Conservation (phyloP, 2,888 invertebrate genomes). For the Cremastobaeus sp. region DNA sequence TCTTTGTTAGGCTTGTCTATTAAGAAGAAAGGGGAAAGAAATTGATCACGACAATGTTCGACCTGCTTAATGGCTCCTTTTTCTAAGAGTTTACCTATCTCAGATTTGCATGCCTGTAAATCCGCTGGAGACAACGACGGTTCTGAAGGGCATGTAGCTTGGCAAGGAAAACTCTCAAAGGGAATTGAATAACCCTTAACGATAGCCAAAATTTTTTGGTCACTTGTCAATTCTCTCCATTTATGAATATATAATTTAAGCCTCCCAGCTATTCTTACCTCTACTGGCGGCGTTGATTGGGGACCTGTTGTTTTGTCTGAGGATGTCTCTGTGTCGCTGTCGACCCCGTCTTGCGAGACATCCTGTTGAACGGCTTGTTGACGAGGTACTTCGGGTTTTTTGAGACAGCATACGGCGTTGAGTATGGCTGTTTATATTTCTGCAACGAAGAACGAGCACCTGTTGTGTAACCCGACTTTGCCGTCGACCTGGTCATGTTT, state of each 20-base stretch:
- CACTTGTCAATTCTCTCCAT: constrained; percentile 3
- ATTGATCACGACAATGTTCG: not conserved
- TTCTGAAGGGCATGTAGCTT: not conserved
- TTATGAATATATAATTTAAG: not conserved
- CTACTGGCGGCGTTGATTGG: not conserved
- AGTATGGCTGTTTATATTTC: too few relatives aligned
- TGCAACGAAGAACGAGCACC: too few relatives aligned
- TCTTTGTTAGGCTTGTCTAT: not conserved
- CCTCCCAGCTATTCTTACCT: not conserved
- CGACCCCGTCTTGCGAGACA: not conserved
- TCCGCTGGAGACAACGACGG: not conserved
- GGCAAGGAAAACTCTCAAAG: not conserved
- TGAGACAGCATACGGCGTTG: too few relatives aligned
- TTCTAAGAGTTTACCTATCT: not conserved
- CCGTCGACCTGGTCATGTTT: too few relatives aligned
- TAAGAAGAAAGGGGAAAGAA: not conserved
- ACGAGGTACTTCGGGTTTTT: not conserved
- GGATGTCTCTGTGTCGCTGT: not conserved
- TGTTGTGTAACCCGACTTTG: too few relatives aligned
- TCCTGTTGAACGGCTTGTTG: not conserved
- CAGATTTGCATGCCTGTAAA: not conserved
- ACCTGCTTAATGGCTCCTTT: not conserved
- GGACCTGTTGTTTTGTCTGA: not conserved
- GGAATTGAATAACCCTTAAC: not conserved
- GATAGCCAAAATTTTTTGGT: not conserved